A percentile compares a stretch with the other conserved stretches of the same genome.
These are phyloP conservation scores for Norana najaformis DNA, from an alignment of 2,888 invertebrate species.

Conservation along the genomic window DNA sequence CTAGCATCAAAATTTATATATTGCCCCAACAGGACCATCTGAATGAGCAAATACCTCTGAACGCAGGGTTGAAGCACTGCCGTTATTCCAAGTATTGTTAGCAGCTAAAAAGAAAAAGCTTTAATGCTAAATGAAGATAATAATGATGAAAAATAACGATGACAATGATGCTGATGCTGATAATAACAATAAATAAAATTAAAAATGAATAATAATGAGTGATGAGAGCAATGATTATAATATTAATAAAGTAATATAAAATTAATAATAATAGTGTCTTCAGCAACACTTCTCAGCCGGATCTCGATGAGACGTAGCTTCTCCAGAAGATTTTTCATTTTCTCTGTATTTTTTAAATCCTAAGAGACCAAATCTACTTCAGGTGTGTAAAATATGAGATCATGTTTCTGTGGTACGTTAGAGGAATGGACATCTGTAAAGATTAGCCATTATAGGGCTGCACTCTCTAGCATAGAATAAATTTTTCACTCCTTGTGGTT, in stretches of 20 bases:
- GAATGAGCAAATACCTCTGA: neutral
- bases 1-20: neutral
- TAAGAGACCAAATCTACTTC: too few relatives aligned
- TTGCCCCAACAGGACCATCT: neutral
- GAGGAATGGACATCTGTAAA: too few relatives aligned
- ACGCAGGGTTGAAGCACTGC: neutral
- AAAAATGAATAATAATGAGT: neutral
- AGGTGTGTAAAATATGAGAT: too few relatives aligned
- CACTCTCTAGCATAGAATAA: too few relatives aligned
- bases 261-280: neutral
- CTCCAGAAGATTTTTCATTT: too few relatives aligned
- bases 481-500: too few relatives aligned
- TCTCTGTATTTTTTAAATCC: too few relatives aligned
- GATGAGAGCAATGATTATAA: too few relatives aligned
- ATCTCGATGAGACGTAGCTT: too few relatives aligned
- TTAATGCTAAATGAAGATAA: neutral
- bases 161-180: neutral
- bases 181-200: neutral
- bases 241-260: neutral
- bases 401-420: too few relatives aligned
- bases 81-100: slow-evolving; percentile 1
- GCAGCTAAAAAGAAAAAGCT: neutral
- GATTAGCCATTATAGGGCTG: too few relatives aligned
- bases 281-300: too few relatives aligned
- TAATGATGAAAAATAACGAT: neutral